Percentiles rank a stretch among this genome's conserved stretches.
Conservation (phyloP, 1,140 invertebrate species). For the Lineus longissimus region DNA sequence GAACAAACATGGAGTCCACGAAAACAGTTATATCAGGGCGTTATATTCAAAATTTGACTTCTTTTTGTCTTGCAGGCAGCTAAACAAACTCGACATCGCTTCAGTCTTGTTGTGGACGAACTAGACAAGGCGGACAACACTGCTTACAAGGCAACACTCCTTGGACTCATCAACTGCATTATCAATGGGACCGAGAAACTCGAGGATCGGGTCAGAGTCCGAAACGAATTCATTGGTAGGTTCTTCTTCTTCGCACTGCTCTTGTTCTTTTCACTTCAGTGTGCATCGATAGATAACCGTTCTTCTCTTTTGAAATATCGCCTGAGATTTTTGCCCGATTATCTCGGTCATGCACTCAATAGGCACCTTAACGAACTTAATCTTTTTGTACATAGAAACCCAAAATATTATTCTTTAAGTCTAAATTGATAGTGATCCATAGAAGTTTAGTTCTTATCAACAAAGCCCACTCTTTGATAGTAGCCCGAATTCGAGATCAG, state of each 20-base stretch:
- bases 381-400: background rate
- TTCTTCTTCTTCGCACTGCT: background rate
- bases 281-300: conserved; percentile 7
- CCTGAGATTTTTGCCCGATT: background rate
- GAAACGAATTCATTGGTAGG: conserved; percentile 92
- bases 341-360: background rate
- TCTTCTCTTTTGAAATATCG: background rate
- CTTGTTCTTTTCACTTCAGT: background rate
- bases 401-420: background rate
- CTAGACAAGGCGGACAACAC: conserved; percentile 69
- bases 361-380: background rate
- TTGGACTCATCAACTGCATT: conserved; percentile 93
- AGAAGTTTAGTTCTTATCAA: too few species aligned
- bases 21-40: too few species aligned
- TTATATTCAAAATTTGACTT: too few species aligned
- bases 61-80: conserved; percentile 39
- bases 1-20: too few species aligned
- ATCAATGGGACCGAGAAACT: conserved; percentile 85
- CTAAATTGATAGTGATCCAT: too few species aligned
- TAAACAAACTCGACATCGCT: conserved; percentile 68
- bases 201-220: conserved; percentile 77
- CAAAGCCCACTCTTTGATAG: too few species aligned
- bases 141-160: conserved; percentile 84
- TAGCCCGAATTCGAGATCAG: too few species aligned
- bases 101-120: conserved; percentile 82